Evolutionary conservation across 2,888 invertebrate species (phyloP), one percentile per base, ranked within the genome.

Genomic region (Onthophagus sagittarius): DNA sequence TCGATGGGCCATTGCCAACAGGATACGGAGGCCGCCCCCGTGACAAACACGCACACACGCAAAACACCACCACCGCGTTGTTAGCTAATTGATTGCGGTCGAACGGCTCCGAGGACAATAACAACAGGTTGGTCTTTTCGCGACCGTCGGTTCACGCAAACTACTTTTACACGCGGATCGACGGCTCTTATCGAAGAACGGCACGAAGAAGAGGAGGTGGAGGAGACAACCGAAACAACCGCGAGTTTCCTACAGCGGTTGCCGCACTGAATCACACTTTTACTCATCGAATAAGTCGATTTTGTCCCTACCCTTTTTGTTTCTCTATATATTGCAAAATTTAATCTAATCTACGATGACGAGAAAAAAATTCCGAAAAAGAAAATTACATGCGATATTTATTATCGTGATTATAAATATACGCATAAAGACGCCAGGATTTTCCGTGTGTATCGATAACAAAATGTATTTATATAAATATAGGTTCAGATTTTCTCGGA

Each of bases 1-100:
- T 53, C 78, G 77, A 75, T 77, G 79, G 39, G 23, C 75, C 73
- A 33, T 53, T 11, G 39, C 78, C 74, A 33, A 78, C 77, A 75
- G 77, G 79, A 33, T 31, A 72, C 72, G 67, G 11, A 63, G 15
- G 13, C 53, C 31, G 15, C 39, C 33, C 70, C 15, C 33, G 15
- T 53, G 33, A 15, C 62, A 71, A 13, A 15, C 71, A 71, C 62
- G 53, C 62, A 70, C 33, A 15, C 33, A 62, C 71, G 15, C 13
- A 70, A 63, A 14, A 13, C 14, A 63, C 39, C 39, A 53, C 39
- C 39, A 53, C 39, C 39, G 39, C 39, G 39, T 53, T 53, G 39
- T 53, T 53, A 53, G 39, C 67, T 67, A 64, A 64, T 67, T 67
- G 15, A 67, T 67, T 23, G 32, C 15, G 15, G 15, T 7, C 15